Evolutionary conservation across 2,797 vertebrate species (phyloP).

Genomic region (Pempheris klunzingeri): DNA sequence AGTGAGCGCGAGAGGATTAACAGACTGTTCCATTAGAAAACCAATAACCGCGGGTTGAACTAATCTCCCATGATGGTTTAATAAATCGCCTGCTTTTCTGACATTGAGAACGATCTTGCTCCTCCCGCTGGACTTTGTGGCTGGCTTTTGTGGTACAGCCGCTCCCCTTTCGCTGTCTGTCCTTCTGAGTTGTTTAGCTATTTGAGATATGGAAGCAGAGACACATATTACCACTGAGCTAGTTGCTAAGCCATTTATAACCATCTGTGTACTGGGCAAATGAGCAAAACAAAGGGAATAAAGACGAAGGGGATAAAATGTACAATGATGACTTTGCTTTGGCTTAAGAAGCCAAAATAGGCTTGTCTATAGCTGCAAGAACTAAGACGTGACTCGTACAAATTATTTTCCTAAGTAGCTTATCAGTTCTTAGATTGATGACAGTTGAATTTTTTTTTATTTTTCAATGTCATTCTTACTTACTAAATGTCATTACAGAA

Average conservation of each 20-base stretch:
- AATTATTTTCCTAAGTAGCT: slow-evolving; percentile 61
- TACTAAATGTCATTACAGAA: slow-evolving; percentile 35
- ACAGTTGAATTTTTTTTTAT: slow-evolving; percentile 42
- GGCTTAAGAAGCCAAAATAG: slow-evolving; percentile 50
- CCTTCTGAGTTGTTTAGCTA: slow-evolving; percentile 62
- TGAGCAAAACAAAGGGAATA: slow-evolving; percentile 49
- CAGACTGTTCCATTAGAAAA: slow-evolving; percentile 84
- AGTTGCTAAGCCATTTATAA: slow-evolving; percentile 56
- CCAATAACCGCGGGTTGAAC: slow-evolving; percentile 81
- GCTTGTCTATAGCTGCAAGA: slow-evolving; percentile 38
- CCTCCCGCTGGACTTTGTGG: slow-evolving; percentile 68
- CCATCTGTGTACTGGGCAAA: slow-evolving; percentile 38
- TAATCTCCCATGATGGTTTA: slow-evolving; percentile 85
- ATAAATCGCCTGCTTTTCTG: slow-evolving; percentile 81
- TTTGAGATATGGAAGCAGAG: slow-evolving; percentile 47
- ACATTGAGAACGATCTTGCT: slow-evolving; percentile 76
- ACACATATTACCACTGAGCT: slow-evolving; percentile 40
- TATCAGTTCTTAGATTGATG: slow-evolving; percentile 60
- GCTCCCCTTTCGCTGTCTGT: slow-evolving; percentile 63
- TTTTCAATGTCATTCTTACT: slow-evolving; percentile 46
- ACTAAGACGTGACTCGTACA: slow-evolving; percentile 33
- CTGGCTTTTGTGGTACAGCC: slow-evolving; percentile 51
- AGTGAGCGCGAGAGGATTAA: slow-evolving; percentile 80
- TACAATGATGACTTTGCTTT: slow-evolving; percentile 44
- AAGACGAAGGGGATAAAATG: slow-evolving; percentile 22